Evolutionary conservation across 2,797 vertebrate species (phyloP).

Genomic region (Gobionotothen gibberifrons): DNA sequence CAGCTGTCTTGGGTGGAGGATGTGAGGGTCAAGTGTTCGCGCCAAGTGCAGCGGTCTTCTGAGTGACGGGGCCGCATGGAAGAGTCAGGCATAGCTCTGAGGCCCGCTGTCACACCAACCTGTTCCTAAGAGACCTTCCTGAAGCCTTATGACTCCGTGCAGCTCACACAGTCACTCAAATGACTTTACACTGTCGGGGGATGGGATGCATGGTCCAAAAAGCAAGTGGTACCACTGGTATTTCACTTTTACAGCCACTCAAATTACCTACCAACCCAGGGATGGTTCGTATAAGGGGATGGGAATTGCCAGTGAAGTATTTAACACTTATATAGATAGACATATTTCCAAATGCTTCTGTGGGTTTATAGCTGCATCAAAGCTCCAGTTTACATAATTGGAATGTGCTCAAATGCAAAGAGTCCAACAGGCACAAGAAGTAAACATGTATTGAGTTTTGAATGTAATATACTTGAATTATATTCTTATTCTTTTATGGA

Average conservation of each 20-base stretch:
- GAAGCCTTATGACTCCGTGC: constrained; percentile 6
- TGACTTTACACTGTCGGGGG: constrained; percentile 31
- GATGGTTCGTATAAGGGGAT: constrained; percentile 19
- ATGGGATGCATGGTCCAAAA: constrained; percentile 24
- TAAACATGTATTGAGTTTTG: background rate
- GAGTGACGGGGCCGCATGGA: constrained; percentile 85
- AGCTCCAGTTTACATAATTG: background rate
- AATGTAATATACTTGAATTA: background rate
- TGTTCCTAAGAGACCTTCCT: constrained; percentile 41
- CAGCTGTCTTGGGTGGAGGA: constrained; percentile 84
- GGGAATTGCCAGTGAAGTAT: background rate
- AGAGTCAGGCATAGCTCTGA: constrained; percentile 54
- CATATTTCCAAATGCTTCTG: background rate
- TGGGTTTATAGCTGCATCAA: constrained; percentile 8
- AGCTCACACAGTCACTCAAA: constrained; percentile 40
- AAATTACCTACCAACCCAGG: constrained; percentile 24
- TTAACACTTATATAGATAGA: constrained; percentile 10
- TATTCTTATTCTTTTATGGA: background rate
- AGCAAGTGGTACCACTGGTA: constrained; percentile 28
- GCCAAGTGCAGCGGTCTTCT: constrained; percentile 53
- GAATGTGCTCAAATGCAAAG: background rate
- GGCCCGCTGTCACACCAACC: constrained; percentile 25
- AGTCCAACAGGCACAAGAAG: background rate
- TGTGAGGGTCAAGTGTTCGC: constrained; percentile 64
- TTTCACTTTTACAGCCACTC: constrained; percentile 26